Evolutionary conservation across 92 coral and sea anemone genomes (phyloP), one percentile per base, ranked within the genome.

Genomic region (Epizoanthus stellaris): DNA sequence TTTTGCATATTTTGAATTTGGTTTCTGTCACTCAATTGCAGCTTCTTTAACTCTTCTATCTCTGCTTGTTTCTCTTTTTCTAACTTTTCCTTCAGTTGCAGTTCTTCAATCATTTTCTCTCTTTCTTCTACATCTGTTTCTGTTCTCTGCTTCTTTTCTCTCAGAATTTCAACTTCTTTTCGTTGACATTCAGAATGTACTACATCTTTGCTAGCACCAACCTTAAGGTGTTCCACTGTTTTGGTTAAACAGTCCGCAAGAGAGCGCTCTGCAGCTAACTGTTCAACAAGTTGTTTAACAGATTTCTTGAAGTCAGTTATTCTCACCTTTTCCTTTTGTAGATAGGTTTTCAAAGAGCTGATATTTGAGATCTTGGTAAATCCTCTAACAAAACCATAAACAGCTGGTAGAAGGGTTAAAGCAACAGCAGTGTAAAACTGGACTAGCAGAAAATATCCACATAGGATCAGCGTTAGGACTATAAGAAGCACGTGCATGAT

Each of bases 81-180:
- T 64, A 85, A 85, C 36, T 73, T 71, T 16, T 80, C 58, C 47
- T 89, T 86, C 49, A 38, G 63, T 85, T 85, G 91, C 0, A 88
- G 85, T 81, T 88, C 88, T 42, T 85, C 45, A 6, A 91, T 88
- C n/a, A 91, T 74, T 47, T 77, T 73, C 5, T 91, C 58, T 67
- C 85, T 85, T 64, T 85, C 88, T 16, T 80, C 70, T 8, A 86
- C 52, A 67, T 77, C 74, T 10, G 71, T 74, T 54, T 88, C 89
- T 16, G 84, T n/a, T 57, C 53, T 79, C 61, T 54, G 19, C 68
- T 88, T 80, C 82, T 75, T 88, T 23, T 63, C 86, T 58, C 82
- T 85, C 74, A 82, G 84, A 53, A 38, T 54, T 66, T 43, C 56
- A 7, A 79, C 25, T 53, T 79, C 83, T 20, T 36, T 21, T 42